Conservation (phyloP, 2,113 vertebrate genomes). For the Prietella phreatophila region DNA sequence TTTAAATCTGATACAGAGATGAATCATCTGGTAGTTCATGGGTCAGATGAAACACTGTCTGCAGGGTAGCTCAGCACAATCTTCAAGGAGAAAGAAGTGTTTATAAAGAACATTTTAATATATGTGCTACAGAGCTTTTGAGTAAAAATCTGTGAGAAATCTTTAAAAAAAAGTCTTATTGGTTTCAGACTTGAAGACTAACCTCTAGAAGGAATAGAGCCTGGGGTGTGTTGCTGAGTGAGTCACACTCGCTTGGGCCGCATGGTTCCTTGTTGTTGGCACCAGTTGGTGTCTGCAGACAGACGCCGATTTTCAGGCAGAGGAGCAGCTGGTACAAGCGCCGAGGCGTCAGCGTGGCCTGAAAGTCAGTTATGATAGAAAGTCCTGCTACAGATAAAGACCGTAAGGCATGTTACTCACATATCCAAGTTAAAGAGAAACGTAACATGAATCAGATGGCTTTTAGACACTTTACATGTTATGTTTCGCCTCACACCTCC, state of each 20-base stretch:
- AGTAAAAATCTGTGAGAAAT: neutral
- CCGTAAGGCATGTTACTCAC: slow-evolving; percentile 7
- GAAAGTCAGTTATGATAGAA: neutral
- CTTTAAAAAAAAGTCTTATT: neutral
- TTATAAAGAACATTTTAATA: neutral
- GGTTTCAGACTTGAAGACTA: neutral
- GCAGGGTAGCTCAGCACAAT: neutral
- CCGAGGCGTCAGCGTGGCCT: slow-evolving; percentile 54
- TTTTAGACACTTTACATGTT: neutral
- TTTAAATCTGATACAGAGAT: neutral
- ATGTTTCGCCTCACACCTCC: too few species aligned
- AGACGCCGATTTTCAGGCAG: slow-evolving; percentile 65
- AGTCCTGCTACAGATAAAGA: slow-evolving; percentile 7
- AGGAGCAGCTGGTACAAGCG: slow-evolving; percentile 67
- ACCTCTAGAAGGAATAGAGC: slow-evolving; percentile 44
- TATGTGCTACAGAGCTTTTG: neutral
- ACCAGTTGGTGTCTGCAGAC: slow-evolving; percentile 66
- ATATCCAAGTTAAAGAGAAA: neutral
- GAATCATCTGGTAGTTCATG: neutral
- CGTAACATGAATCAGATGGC: neutral
- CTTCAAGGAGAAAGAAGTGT: neutral
- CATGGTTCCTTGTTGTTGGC: slow-evolving; percentile 62
- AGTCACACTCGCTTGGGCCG: slow-evolving; percentile 61
- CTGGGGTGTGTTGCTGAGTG: slow-evolving; percentile 35
- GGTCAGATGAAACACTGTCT: neutral